Conservation (phyloP, 2,113 vertebrate species). For the Himantopus leucocephalus region DNA sequence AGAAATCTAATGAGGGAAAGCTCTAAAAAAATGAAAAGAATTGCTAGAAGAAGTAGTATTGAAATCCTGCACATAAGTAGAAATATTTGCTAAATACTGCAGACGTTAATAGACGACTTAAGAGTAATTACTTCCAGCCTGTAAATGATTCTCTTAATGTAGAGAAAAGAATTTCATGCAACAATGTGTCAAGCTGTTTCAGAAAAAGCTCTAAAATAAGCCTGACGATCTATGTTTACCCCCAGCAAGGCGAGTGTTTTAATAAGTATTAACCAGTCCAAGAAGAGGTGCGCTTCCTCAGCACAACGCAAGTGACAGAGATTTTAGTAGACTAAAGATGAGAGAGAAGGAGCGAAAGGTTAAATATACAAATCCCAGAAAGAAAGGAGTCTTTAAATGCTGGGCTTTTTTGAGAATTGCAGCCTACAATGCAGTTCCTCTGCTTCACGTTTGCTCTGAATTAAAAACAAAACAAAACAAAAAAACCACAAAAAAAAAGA, state of each 20-base stretch:
- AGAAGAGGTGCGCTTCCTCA: neutral
- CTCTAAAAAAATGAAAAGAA: neutral
- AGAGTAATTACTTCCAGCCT: neutral
- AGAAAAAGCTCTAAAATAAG: neutral
- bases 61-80: neutral
- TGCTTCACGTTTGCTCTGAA: neutral
- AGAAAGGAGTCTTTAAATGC: neutral
- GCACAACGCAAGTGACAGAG: neutral
- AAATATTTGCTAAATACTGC: slow-evolving; percentile 7
- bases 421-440: slow-evolving; percentile 9
- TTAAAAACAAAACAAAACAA: neutral
- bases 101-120: neutral
- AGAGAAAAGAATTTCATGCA: slow-evolving; percentile 21
- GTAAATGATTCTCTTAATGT: neutral
- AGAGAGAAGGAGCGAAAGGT: neutral
- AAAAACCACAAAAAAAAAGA: neutral
- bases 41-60: slow-evolving; percentile 10
- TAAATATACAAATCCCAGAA: neutral
- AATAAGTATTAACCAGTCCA: neutral
- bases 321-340: neutral
- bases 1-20: slow-evolving; percentile 52
- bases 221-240: neutral
- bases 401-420: neutral
- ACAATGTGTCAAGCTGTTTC: neutral
- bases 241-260: neutral